These are phyloP conservation scores for Prunella fulvescens DNA, from an alignment of 2,113 vertebrate species.

Conservation along the genomic window DNA sequence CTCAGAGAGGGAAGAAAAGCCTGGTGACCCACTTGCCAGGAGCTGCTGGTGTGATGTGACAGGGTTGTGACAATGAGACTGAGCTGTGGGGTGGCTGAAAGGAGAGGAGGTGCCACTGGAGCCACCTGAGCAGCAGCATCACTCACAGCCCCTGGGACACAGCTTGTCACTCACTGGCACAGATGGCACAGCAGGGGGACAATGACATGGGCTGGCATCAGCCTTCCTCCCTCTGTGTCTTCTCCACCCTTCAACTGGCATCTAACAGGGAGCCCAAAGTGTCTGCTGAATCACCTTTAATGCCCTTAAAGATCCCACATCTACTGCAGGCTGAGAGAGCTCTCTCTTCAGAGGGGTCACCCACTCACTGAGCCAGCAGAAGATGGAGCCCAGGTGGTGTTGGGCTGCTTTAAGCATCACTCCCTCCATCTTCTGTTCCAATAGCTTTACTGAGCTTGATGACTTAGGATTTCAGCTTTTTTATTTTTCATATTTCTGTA, in stretches of 20 bases:
- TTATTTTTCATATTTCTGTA: not conserved
- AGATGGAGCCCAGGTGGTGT: not conserved
- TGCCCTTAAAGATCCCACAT: not conserved
- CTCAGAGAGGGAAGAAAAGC: not conserved
- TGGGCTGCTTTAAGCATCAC: not conserved
- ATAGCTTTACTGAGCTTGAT: not conserved
- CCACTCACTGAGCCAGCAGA: not conserved
- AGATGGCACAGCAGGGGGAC: not conserved
- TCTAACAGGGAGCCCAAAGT: not conserved
- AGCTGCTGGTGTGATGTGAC: not conserved
- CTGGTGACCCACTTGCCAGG: not conserved
- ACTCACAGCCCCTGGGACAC: not conserved
- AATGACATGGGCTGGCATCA: not conserved
- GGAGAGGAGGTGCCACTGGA: not conserved
- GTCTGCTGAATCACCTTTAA: not conserved
- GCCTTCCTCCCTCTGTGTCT: not conserved
- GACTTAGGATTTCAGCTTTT: not conserved
- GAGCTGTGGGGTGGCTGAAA: not conserved
- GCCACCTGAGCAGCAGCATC: not conserved
- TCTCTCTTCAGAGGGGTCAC: not conserved
- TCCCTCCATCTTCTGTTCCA: not conserved
- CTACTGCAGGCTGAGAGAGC: not conserved
- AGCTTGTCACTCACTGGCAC: fast-evolving
- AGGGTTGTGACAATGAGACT: no score
- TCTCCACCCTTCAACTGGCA: not conserved